Evolutionary conservation across 2,113 vertebrate genomes (phyloP).

Genomic region (Misgurnus mizolepis): DNA sequence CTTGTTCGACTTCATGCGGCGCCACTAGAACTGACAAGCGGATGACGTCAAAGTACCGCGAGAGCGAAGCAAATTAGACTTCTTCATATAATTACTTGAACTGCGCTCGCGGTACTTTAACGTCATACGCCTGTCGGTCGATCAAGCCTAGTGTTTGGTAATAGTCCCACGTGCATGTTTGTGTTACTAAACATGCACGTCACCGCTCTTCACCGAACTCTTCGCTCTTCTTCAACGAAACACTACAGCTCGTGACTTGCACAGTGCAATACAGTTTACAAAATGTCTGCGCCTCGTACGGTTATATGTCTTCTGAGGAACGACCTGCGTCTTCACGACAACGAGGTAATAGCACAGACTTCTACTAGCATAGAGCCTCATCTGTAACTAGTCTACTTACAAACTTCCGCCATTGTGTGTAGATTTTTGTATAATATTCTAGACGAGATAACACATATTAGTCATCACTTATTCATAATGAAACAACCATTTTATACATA

Average conservation of each 20-base stretch:
- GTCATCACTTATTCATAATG: too few relatives aligned
- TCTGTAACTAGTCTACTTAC: neutral
- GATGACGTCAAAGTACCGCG: too few relatives aligned
- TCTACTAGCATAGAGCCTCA: neutral
- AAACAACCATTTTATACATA: too few relatives aligned
- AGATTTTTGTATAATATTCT: too few relatives aligned
- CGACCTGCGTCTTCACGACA: conserved; percentile 77
- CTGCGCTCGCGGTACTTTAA: too few relatives aligned
- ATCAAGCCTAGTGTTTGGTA: neutral
- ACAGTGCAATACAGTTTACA: neutral
- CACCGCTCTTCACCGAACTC: neutral
- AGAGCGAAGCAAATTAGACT: too few relatives aligned
- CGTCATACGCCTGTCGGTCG: neutral
- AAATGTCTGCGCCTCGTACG: conserved; percentile 61
- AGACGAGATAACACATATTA: too few relatives aligned
- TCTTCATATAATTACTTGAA: too few relatives aligned
- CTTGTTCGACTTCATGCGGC: too few relatives aligned
- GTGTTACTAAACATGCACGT: neutral
- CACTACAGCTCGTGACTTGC: neutral
- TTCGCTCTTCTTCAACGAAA: neutral
- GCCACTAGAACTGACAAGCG: too few relatives aligned
- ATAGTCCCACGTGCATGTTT: neutral
- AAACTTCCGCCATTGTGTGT: neutral
- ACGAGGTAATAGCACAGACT: conserved; percentile 68
- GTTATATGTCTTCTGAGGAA: conserved; percentile 76